Evolutionary conservation across 2,888 invertebrate species (phyloP), one percentile per base, ranked within the genome.

Genomic region (Stenodera caucasica): DNA sequence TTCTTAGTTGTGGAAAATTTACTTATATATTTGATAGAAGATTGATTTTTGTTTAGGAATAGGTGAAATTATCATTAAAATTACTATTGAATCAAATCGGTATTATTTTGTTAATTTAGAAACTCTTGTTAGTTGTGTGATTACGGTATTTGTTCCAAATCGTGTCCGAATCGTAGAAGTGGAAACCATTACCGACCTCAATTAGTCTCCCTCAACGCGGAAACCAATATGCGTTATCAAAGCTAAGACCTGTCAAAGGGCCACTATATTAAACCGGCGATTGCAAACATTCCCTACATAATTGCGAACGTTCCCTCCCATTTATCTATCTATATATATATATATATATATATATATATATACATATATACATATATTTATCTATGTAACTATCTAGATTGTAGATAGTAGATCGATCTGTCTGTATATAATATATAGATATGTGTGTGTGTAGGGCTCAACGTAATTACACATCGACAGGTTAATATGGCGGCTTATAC

Each of bases 281-380:
- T 59, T 55, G 59, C 55, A 59, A 59, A 51, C 59, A 59, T 32
- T 58, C 58, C 50, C 51, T 51, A 59, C 55, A 55, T 59, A 59
- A 59, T 59, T 59, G n/a, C 53, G 15, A 33, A 23, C 32, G 35
- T 14, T 45, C 45, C n/a, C 45, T 45, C 45, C 21, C 21, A 23
- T 45, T 23, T 45, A 45, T 45, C 45, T 23, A 21, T n/a, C 45
- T 23, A 45, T 23, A 32, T 9, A 18, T 40, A 8, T 40, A 18
- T 21, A 2, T 26, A 2, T 26, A 2, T 26, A 5, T 26, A 5
- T 26, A 5, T 26, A 5, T 26, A 5, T 26, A 26, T 26, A 2
- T 26, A 26, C 26, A 26, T 26, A 5, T 26, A 26, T 26, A 26
- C n/a, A n/a, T n/a, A 3, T 26, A 26, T 26, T 7, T 26, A 26